Evolutionary conservation across 2,113 vertebrate genomes (phyloP).

Genomic region (Calcarius ornatus): DNA sequence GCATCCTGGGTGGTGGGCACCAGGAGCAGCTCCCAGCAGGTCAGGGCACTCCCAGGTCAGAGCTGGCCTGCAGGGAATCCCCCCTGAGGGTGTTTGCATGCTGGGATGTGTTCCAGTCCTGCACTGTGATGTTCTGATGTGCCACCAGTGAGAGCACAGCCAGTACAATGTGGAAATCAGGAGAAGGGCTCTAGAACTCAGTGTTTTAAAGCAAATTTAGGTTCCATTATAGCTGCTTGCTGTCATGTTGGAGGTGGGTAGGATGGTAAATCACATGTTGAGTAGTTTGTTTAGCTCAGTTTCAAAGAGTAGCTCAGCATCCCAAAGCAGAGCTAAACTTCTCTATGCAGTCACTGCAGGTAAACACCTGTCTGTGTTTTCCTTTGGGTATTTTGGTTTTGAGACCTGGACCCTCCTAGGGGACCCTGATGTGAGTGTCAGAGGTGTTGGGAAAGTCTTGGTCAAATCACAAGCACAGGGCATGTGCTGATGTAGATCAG

Average conservation of each 20-base stretch:
- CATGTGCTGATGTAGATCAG: background rate
- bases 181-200: background rate
- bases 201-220: background rate
- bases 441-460: background rate
- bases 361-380: background rate
- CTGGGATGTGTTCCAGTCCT: background rate
- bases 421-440: background rate
- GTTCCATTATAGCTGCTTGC: background rate
- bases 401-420: background rate
- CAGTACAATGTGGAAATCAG: background rate
- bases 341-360: background rate
- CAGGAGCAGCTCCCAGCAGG: background rate
- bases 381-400: fast-evolving
- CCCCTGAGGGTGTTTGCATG: fast-evolving
- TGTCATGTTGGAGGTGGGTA: background rate
- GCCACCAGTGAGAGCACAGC: background rate
- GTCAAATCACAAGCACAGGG: background rate
- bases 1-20: background rate
- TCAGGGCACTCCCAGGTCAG: background rate
- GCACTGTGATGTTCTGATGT: background rate
- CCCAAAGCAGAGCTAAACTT: background rate
- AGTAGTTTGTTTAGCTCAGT: background rate
- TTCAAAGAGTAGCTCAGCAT: background rate
- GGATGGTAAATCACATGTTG: background rate
- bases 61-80: background rate